Percentiles rank a stretch among this genome's conserved stretches.
Conservation (phyloP, 2,797 vertebrate genomes). For the Distichodus sexfasciatus region DNA sequence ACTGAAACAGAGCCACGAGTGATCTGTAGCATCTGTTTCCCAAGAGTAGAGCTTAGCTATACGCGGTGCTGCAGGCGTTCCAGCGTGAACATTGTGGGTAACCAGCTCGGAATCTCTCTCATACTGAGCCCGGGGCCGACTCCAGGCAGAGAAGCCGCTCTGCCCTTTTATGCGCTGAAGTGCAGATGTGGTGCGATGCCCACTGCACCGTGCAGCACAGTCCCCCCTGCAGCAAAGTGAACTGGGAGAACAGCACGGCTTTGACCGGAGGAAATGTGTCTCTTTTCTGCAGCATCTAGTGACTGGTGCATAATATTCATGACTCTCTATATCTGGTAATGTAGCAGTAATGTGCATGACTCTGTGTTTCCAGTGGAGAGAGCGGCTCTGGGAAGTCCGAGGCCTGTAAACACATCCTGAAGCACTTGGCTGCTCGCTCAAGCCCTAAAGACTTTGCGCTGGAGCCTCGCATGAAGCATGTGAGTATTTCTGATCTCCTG, state of each 20-base stretch:
- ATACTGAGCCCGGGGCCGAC: background rate
- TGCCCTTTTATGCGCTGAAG: background rate
- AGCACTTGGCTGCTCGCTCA: constrained; percentile 83
- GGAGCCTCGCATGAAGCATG: constrained; percentile 85
- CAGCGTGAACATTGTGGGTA: no score
- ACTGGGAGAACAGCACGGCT: no score
- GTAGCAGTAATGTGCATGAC: background rate
- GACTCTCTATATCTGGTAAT: background rate
- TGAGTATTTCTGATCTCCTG: constrained; percentile 73
- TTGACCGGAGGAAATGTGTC: no score
- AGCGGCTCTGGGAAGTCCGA: constrained; percentile 92
- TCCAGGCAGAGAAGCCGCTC: background rate
- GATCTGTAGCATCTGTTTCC: no score
- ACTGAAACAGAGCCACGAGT: no score
- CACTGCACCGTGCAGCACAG: background rate
- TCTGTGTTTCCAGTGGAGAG: constrained; percentile 79
- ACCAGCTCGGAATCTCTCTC: no score
- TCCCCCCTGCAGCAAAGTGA: background rate
- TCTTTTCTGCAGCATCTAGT: background rate
- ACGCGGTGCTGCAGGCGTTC: no score
- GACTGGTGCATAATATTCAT: background rate
- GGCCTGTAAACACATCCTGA: constrained; percentile 88
- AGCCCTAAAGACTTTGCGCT: constrained; percentile 73
- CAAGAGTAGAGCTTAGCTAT: no score
- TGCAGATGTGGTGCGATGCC: background rate